These are phyloP conservation scores for Pyrrhura leucotis DNA, from an alignment of 2,797 vertebrate species.

Conservation along the genomic window DNA sequence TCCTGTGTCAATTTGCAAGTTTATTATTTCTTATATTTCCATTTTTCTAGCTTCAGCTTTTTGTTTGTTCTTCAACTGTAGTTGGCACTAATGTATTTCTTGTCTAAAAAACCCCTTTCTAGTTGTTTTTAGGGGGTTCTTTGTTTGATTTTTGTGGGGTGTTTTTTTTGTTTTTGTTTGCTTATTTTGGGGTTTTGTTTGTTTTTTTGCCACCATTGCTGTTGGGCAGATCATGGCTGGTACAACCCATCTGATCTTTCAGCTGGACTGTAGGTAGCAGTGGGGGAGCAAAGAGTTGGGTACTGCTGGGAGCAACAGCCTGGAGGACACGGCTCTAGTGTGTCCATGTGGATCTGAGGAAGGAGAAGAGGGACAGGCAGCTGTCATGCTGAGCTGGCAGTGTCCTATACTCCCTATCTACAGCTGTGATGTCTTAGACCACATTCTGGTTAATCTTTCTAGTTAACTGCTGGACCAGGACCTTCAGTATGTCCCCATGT, in stretches of 20 bases:
- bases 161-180: not conserved
- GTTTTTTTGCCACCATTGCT: accelerated
- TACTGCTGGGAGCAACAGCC: not conserved
- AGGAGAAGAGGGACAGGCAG: not conserved
- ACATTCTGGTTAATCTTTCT: not conserved
- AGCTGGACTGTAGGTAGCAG: not conserved
- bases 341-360: accelerated
- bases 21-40: not conserved
- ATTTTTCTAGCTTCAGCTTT: not conserved
- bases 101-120: not conserved
- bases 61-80: not conserved
- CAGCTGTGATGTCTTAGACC: accelerated
- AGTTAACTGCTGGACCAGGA: not conserved
- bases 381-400: accelerated
- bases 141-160: not conserved
- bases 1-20: not conserved
- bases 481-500: not conserved
- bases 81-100: not conserved
- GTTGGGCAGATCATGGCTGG: not conserved
- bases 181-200: not conserved
- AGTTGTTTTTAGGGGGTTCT: not conserved
- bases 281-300: not conserved
- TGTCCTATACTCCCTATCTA: no score
- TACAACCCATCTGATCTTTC: not conserved
- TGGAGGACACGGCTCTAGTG: not conserved